A percentile compares a stretch with the other conserved stretches of the same genome.
Conservation (phyloP, 2,888 invertebrate species). For the Philhelius pedissequus region DNA sequence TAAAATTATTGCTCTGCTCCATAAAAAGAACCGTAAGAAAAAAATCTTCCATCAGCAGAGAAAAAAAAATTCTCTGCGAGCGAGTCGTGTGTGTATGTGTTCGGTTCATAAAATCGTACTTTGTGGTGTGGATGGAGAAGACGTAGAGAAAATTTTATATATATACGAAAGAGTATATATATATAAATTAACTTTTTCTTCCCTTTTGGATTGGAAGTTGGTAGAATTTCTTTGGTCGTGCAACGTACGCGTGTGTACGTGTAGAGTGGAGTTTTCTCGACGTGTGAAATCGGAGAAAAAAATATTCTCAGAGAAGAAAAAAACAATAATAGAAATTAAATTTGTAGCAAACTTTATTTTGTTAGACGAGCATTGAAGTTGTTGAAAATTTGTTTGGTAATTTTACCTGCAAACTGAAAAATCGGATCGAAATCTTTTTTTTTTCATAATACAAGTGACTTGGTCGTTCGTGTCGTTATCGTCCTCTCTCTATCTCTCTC, state of each 20-base stretch:
- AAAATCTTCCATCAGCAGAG: slow-evolving; percentile 56
- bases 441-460: slow-evolving; percentile 29
- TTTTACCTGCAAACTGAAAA: slow-evolving; percentile 18
- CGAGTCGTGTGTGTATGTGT: slow-evolving; percentile 42
- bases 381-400: background rate
- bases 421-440: slow-evolving; percentile 45
- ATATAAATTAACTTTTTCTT: slow-evolving; percentile 21
- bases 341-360: slow-evolving; percentile 11
- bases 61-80: slow-evolving; percentile 67
- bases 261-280: slow-evolving; percentile 65
- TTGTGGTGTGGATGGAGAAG: slow-evolving; percentile 41
- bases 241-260: slow-evolving; percentile 67
- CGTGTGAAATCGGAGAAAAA: slow-evolving; percentile 67
- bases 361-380: background rate
- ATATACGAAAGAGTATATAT: background rate
- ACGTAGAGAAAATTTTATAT: slow-evolving; percentile 60
- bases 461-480: slow-evolving; percentile 54
- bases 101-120: too few species aligned
- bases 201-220: slow-evolving; percentile 25
- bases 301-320: slow-evolving; percentile 59
- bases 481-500: slow-evolving; percentile 67
- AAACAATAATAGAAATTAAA: slow-evolving; percentile 54
- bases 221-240: slow-evolving; percentile 52
- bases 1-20: slow-evolving; percentile 39
- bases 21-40: slow-evolving; percentile 50